Conservation (phyloP, 2,113 vertebrate genomes). For the Oenanthe melanoleuca region DNA sequence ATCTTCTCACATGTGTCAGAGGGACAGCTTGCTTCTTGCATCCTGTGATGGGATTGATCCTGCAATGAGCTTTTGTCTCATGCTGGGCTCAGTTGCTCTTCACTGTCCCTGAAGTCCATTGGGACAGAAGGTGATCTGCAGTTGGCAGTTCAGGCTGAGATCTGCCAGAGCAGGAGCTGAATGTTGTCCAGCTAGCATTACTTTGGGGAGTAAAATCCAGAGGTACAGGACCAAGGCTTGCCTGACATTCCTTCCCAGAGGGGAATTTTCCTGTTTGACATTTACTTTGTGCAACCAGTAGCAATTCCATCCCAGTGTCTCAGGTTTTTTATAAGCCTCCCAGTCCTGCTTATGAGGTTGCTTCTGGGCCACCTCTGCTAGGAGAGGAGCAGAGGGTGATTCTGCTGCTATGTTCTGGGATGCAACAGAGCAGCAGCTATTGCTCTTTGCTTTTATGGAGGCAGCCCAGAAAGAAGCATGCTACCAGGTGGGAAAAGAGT, state of each 20-base stretch:
- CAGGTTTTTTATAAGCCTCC: background rate
- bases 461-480: background rate
- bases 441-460: background rate
- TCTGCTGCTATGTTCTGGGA: background rate
- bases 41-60: background rate
- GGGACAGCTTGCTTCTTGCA: background rate
- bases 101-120: background rate
- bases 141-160: background rate
- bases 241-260: background rate
- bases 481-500: background rate
- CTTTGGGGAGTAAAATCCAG: background rate
- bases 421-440: background rate
- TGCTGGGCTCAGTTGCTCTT: background rate
- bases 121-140: background rate
- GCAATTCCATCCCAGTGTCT: background rate
- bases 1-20: background rate
- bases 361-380: background rate
- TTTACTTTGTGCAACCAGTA: background rate
- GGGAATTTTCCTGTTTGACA: background rate
- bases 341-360: background rate
- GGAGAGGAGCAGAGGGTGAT: background rate
- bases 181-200: background rate
- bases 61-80: background rate
- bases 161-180: background rate
- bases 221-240: background rate